Evolutionary conservation across 2,113 vertebrate genomes (phyloP), one percentile per base, ranked within the genome.

Genomic region (Mesocricetus auratus): DNA sequence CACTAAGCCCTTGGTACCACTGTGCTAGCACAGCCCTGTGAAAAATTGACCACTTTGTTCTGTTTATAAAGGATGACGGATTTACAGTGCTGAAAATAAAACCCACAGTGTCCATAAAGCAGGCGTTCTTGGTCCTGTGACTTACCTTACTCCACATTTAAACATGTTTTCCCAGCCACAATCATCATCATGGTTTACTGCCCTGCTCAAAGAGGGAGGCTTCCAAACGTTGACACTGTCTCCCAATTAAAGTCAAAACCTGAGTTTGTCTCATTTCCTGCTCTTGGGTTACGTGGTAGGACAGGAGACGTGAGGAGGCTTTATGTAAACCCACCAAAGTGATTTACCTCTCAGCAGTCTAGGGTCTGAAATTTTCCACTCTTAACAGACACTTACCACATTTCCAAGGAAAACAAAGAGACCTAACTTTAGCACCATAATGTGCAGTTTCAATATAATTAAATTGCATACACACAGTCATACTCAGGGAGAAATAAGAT

Each of bases 41-140:
- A 94, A 97, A 86, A 97, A 94, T 58, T 60, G 82, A 94, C 91
- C 89, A 87, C 83, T 97, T 97, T 94, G 62, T 94, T 97, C 91
- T 94, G 45, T 92, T 97, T 89, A 89, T 60, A 91, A 96, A 96
- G 74, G 53, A 87, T 69, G 95, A 66, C 81, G 31, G 95, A 87
- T 93, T 94, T 95, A 90, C 64, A 96, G 78, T 31, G 66, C 91
- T 10, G 42, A 73, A 96, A 96, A 97, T 87, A 86, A 95, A 94
- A 90, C 90, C 91, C 91, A 64, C 92, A 86, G 91, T 89, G 93
- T 89, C 36, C 62, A 87, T 93, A 96, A 97, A 93, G 71, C 53
- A 69, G 91, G 53, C 5, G 3, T 47, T 82, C 66, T 87, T n/a
- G 42, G 73, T 94, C 50, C 42, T 94, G 73, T 77, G 81, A 60